Conservation (phyloP, 1,140 invertebrate genomes). For the Orius insidiosus region DNA sequence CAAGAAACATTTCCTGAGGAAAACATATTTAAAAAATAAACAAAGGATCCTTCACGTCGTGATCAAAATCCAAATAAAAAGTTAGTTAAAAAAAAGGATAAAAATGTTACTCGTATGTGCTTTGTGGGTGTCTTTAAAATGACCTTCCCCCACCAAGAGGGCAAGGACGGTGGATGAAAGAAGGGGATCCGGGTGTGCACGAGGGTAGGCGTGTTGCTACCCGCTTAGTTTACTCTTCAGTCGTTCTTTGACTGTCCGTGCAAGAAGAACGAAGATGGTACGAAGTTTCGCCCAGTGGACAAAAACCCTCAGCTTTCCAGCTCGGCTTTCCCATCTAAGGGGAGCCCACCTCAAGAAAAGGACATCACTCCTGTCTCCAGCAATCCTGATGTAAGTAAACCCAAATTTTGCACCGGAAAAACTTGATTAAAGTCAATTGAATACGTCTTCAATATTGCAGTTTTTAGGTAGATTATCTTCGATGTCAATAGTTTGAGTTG, state of each 20-base stretch:
- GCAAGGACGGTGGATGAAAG: background rate
- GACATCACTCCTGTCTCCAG: conserved; percentile 15
- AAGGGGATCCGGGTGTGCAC: background rate
- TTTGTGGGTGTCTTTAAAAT: too few species aligned
- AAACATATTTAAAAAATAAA: too few species aligned
- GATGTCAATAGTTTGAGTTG: too few species aligned
- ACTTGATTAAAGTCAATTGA: too few species aligned
- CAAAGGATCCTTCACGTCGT: too few species aligned
- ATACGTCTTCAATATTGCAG: too few species aligned
- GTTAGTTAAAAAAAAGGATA: too few species aligned
- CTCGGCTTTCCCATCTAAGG: conserved; percentile 48
- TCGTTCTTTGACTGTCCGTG: background rate
- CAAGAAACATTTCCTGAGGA: too few species aligned
- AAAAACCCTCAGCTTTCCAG: conserved; percentile 69
- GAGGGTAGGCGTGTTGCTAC: background rate
- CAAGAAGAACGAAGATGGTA: conserved; percentile 38
- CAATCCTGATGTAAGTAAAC: conserved; percentile 19
- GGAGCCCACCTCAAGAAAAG: conserved; percentile 10
- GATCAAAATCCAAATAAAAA: too few species aligned
- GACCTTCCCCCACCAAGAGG: background rate
- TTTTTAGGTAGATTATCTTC: too few species aligned
- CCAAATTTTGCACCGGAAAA: conserved; percentile 1
- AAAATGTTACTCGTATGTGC: too few species aligned
- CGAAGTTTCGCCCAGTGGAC: conserved; percentile 71
- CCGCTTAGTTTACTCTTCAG: background rate